Percentiles rank a stretch among this genome's conserved stretches.
These are phyloP conservation scores for Drosophila punjabiensis DNA, from an alignment of 1,140 invertebrate genomes.

Conservation along the genomic window DNA sequence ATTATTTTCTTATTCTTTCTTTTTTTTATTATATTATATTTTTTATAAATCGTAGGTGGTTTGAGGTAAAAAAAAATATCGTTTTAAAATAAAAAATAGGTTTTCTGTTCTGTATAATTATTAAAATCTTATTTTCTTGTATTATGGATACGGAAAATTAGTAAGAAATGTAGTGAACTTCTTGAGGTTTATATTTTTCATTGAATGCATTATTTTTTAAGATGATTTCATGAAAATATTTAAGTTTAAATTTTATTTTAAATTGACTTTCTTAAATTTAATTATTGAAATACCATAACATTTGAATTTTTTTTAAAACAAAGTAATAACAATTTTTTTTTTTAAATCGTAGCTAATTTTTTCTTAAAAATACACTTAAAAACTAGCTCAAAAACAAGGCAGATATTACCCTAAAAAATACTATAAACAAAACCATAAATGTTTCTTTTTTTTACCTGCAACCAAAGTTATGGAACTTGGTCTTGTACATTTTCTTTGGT, in stretches of 20 bases:
- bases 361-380: neutral
- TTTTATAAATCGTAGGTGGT: too few relatives aligned
- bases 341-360: neutral
- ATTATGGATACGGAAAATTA: too few relatives aligned
- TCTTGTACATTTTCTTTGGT: constrained; percentile 2
- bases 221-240: neutral
- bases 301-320: too few relatives aligned
- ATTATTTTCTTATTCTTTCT: too few relatives aligned
- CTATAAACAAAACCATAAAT: neutral
- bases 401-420: neutral
- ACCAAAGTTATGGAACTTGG: neutral
- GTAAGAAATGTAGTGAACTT: neutral
- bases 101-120: too few relatives aligned
- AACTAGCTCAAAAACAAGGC: neutral
- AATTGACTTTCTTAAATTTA: neutral
- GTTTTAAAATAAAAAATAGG: too few relatives aligned
- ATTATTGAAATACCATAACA: neutral
- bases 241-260: too few relatives aligned
- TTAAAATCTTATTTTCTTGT: too few relatives aligned
- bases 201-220: neutral
- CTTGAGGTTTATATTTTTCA: neutral
- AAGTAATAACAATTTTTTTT: neutral
- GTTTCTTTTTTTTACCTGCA: neutral
- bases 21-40: too few relatives aligned
- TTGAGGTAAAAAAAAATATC: too few relatives aligned